Base-by-base conservation (phyloP, 2,113 vertebrate species). In the Phrynocephalus versicolor region DNA sequence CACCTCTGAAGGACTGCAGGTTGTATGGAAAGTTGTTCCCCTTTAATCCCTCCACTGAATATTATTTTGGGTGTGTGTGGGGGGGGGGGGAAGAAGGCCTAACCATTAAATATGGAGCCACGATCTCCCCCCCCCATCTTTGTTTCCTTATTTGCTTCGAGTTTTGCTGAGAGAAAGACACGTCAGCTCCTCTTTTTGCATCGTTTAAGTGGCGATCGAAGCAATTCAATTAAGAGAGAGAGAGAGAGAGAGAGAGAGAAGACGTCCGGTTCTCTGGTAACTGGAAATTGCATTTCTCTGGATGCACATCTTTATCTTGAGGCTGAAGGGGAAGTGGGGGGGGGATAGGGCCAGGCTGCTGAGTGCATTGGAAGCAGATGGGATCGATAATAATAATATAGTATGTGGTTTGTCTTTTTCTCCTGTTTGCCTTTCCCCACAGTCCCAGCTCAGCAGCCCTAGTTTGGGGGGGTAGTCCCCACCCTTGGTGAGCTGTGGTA, bases 321-420 rank as follows among this genome's bases (percentile, higher is more conserved):
- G 85, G 87, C 90, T 88, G 90, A 30, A 67, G 27, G 64, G n/a
- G n/a, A n/a, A n/a, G n/a, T n/a, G n/a, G n/a, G 64, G 64, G 60
- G 82, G 88, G 87, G 94, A 88, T 78, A 85, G 75, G 45, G 45
- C 10, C 72, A 85, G 91, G 85, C 65, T 87, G 13, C 85, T 90
- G 91, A 88, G 27, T 57, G 76, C 69, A 25, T 82, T 89, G 78
- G 88, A 92, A 69, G 88, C 33, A 6, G 77, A 70, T 81, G 73
- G 41, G 73, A 92, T 94, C 91, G 89, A 92, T 93, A 92, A 89
- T 92, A 92, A 30, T 87, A 85, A n/a, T n/a, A n/a, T n/a, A n/a
- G n/a, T 92, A 35, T 72, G 39, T 69, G 13, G n/a, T 10, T 79
- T 79, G 41, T 69, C 33, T 30, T 39, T 37, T 35, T 12, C 33